Conservation (phyloP, 2,797 vertebrate genomes). For the Phrynocephalus vlangalii region DNA sequence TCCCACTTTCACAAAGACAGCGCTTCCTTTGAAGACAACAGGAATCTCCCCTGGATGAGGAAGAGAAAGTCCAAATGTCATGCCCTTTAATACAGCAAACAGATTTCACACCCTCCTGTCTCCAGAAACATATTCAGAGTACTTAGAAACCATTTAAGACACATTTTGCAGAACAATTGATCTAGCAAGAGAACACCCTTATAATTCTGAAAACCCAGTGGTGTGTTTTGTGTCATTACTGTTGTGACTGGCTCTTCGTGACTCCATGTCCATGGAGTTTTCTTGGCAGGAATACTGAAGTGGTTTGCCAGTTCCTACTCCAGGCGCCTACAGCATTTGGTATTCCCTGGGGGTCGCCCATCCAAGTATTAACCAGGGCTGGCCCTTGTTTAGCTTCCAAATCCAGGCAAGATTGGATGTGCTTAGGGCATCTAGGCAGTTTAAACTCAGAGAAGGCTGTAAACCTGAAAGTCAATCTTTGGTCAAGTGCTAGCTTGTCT, state of each 20-base stretch:
- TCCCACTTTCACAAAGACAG: background rate
- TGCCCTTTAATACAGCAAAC: background rate
- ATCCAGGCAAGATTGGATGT: too few relatives aligned
- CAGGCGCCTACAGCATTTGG: too few relatives aligned
- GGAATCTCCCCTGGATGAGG: background rate
- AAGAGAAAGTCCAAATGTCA: constrained; percentile 25
- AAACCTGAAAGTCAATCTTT: background rate
- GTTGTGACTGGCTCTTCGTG: too few relatives aligned
- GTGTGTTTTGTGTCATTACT: too few relatives aligned
- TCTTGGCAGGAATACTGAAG: too few relatives aligned
- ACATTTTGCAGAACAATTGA: background rate
- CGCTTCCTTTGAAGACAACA: constrained; percentile 11
- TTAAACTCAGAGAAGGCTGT: background rate
- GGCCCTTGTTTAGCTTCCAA: too few relatives aligned
- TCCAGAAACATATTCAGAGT: background rate
- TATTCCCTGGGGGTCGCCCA: too few relatives aligned
- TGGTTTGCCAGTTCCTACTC: too few relatives aligned
- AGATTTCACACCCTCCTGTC: background rate
- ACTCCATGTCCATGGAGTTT: too few relatives aligned
- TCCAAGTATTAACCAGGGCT: too few relatives aligned
- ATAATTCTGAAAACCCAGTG: background rate
- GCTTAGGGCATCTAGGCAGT: too few relatives aligned
- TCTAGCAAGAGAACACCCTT: background rate
- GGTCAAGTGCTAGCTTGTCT: background rate
- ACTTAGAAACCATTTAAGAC: constrained; percentile 9